Percentiles rank a stretch among this genome's conserved stretches.
Evolutionary conservation across 2,113 vertebrate genomes (phyloP).

Genomic region (Odontesthes bonariensis): DNA sequence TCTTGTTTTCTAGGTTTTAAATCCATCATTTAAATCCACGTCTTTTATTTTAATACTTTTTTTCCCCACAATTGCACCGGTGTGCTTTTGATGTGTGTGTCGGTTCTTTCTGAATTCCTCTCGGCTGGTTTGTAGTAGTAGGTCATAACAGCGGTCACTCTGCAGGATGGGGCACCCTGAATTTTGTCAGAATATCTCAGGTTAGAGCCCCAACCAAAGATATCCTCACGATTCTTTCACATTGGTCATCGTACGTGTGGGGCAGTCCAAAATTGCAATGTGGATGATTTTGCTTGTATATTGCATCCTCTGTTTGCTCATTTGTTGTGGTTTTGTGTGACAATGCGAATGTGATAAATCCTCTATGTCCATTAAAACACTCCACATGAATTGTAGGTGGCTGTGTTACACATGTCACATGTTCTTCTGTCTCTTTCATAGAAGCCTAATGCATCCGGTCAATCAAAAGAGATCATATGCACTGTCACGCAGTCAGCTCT

Average conservation of each 20-base stretch:
- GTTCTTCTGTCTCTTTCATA: conserved; percentile 22
- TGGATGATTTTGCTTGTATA: background rate
- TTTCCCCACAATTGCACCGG: background rate
- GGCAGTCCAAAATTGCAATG: too few species aligned
- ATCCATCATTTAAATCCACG: too few species aligned
- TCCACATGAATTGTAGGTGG: conserved; percentile 27
- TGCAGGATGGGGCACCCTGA: background rate
- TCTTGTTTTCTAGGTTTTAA: background rate
- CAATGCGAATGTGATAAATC: conserved; percentile 24
- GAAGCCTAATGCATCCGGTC: conserved; percentile 22
- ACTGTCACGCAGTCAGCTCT: conserved; percentile 40
- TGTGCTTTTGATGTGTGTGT: background rate
- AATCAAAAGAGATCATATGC: conserved; percentile 53
- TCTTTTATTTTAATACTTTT: background rate
- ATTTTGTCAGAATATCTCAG: background rate
- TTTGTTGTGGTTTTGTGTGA: conserved; percentile 43
- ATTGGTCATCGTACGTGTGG: background rate
- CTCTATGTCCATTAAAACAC: conserved; percentile 33
- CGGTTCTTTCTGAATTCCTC: background rate
- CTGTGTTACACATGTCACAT: conserved; percentile 9
- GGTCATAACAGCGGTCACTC: background rate
- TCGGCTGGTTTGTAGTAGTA: background rate
- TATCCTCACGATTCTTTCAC: background rate
- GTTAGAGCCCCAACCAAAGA: background rate
- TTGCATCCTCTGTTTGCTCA: too few species aligned